phyloP scores from a whole-genome alignment of 2,113 vertebrate species.

The Seriola rivoliana region DNA sequence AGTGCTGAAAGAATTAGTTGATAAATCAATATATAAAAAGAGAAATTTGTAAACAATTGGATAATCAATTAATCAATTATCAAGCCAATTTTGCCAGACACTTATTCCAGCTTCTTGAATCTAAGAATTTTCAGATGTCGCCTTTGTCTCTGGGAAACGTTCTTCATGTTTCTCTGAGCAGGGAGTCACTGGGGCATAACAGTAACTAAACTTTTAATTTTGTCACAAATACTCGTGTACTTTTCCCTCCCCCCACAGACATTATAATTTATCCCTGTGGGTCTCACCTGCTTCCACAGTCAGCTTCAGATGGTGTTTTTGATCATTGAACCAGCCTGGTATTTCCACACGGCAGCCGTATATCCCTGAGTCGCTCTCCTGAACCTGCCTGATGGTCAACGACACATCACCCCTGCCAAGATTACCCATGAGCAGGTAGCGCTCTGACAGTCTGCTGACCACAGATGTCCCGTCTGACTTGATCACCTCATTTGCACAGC shows the following conservation, averaged over 20 bases:
- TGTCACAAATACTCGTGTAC: not conserved
- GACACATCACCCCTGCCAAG: slow-evolving; percentile 70
- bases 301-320: slow-evolving; percentile 73
- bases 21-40: not conserved
- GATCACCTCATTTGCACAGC: slow-evolving; percentile 72
- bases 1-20: not conserved
- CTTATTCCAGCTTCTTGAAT: not conserved
- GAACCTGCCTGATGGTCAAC: slow-evolving; percentile 73
- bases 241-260: not conserved
- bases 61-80: not conserved
- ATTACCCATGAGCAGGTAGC: slow-evolving; percentile 72
- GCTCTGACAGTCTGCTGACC: slow-evolving; percentile 56
- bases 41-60: not conserved
- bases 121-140: not conserved
- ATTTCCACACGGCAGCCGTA: slow-evolving; percentile 82
- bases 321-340: slow-evolving; percentile 83
- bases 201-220: not conserved
- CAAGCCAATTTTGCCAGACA: no score
- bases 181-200: not conserved
- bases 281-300: slow-evolving; percentile 76
- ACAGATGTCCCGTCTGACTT: slow-evolving; percentile 62
- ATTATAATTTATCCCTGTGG: not conserved
- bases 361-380: slow-evolving; percentile 69
- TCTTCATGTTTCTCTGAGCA: not conserved
- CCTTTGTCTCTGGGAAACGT: not conserved